These are phyloP conservation scores for Maconellicoccus hirsutus DNA, from an alignment of 1,140 invertebrate genomes.

Conservation along the genomic window DNA sequence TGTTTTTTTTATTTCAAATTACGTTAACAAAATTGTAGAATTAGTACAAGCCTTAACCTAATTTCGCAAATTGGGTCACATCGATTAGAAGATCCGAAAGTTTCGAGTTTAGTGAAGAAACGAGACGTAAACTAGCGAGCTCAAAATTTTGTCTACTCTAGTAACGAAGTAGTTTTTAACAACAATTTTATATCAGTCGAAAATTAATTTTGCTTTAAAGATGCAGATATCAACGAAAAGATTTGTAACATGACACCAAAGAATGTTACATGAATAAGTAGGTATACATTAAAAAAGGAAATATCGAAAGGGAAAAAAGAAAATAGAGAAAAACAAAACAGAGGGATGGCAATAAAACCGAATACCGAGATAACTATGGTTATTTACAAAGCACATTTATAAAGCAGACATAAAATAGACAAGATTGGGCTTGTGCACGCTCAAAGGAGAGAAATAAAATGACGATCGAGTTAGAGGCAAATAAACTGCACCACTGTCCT, in stretches of 20 bases:
- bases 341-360: background rate
- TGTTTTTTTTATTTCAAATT: no score
- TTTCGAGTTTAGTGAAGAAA: no score
- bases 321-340: background rate
- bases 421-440: background rate
- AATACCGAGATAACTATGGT: background rate
- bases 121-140: no score
- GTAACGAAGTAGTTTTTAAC: no score
- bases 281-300: background rate
- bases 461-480: background rate
- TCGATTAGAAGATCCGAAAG: no score
- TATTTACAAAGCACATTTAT: background rate
- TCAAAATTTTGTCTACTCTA: no score
- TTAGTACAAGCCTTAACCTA: no score
- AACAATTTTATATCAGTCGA: no score
- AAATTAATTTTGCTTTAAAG: no score
- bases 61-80: no score
- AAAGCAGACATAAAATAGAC: constrained; percentile 5
- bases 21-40: no score
- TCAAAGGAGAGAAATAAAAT: background rate
- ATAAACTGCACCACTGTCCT: background rate
- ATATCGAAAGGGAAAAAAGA: background rate
- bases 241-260: background rate
- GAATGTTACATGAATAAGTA: background rate
- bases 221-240: background rate